phyloP scores from a whole-genome alignment of 37 sponge, comb jelly and placozoan species.

The Ianthella basta region DNA sequence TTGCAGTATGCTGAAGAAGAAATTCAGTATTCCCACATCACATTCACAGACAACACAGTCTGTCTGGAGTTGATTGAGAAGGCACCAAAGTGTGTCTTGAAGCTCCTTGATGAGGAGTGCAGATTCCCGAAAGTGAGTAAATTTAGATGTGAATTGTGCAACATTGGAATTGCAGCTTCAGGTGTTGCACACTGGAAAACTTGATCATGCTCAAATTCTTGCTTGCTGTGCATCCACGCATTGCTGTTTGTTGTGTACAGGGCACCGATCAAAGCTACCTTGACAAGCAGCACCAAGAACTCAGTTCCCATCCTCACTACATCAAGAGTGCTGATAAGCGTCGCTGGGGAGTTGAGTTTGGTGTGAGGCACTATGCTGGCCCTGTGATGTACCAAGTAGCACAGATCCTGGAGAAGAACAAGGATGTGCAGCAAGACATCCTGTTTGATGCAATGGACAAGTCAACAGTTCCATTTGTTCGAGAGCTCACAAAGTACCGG shows the following conservation, averaged over 20 bases:
- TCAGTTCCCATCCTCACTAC: constrained; percentile 71
- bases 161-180: too few species aligned
- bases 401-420: constrained; percentile 92
- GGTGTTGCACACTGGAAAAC: too few species aligned
- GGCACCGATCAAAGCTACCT: constrained; percentile 85
- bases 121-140: constrained; percentile 82
- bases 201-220: not conserved
- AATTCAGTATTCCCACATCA: constrained; percentile 92
- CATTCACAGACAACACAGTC: constrained; percentile 92
- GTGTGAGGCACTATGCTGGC: constrained; percentile 88
- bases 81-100: constrained; percentile 91
- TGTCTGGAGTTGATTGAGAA: constrained; percentile 95
- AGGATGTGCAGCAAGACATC: constrained; percentile 92
- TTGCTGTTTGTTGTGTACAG: constrained; percentile 49
- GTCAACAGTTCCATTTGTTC: constrained; percentile 67
- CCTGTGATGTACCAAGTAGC: constrained; percentile 80
- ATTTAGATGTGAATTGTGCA: not conserved
- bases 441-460: constrained; percentile 85
- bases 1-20: constrained; percentile 87
- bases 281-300: constrained; percentile 84
- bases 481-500: constrained; percentile 73
- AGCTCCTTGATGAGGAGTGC: constrained; percentile 94
- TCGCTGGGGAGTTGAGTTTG: constrained; percentile 81
- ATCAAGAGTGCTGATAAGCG: constrained; percentile 84
- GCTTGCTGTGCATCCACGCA: not conserved